phyloP scores from a whole-genome alignment of 2,797 vertebrate genomes.

The Nasua narica region DNA sequence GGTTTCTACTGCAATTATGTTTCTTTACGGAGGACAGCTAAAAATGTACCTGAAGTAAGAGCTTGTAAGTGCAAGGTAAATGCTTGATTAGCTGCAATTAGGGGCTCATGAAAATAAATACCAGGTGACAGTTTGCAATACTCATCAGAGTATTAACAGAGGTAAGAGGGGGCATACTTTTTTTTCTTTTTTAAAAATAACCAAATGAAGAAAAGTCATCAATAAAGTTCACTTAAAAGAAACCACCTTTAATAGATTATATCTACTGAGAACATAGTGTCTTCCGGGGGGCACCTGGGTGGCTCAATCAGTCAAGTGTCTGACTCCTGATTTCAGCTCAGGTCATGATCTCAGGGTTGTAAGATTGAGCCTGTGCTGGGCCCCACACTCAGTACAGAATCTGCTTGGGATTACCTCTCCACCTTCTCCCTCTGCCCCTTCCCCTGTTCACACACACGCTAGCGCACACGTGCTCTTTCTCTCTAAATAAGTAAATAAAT shows the following conservation, averaged over 20 bases:
- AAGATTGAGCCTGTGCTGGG: neutral
- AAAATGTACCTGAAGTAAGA: slow-evolving; percentile 56
- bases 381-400: neutral
- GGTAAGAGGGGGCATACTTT: neutral
- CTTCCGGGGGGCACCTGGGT: neutral
- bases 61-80: slow-evolving; percentile 57
- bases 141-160: slow-evolving; percentile 35
- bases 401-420: neutral
- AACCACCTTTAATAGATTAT: neutral
- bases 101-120: slow-evolving; percentile 62
- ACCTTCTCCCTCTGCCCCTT: neutral
- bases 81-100: slow-evolving; percentile 74
- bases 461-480: neutral
- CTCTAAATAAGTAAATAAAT: neutral
- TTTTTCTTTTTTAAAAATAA: slow-evolving; percentile 25
- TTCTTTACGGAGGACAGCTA: slow-evolving; percentile 52
- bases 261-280: neutral
- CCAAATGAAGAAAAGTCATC: slow-evolving; percentile 26
- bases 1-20: slow-evolving; percentile 57
- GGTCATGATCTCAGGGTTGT: neutral
- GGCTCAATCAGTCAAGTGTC: neutral
- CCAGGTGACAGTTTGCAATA: slow-evolving; percentile 39
- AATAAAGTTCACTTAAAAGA: slow-evolving; percentile 20
- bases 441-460: neutral
- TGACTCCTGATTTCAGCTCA: neutral